Percentiles rank a stretch among this genome's conserved stretches.
Conservation (phyloP, 2,113 vertebrate species). For the Lipophrys pholis region DNA sequence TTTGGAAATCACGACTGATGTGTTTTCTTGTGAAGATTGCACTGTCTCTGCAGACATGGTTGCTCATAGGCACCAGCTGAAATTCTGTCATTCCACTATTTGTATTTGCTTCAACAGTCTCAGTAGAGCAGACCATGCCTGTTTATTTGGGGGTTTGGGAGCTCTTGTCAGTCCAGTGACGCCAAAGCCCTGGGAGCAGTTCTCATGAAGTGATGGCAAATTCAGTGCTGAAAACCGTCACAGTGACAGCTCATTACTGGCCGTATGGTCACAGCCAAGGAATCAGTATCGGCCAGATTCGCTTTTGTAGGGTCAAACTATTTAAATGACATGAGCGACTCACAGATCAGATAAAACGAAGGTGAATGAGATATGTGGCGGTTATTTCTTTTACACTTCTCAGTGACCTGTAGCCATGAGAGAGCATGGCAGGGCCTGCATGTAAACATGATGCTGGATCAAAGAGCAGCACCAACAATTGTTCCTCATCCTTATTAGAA, state of each 20-base stretch:
- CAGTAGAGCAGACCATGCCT: conserved; percentile 35
- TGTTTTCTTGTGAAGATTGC: conserved; percentile 41
- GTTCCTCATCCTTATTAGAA: no score
- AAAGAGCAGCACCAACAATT: background rate
- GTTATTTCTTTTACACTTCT: background rate
- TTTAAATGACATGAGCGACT: conserved; percentile 28
- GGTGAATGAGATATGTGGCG: background rate
- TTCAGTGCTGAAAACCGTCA: conserved; percentile 7
- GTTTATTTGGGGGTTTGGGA: conserved; percentile 63
- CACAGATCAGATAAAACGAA: conserved; percentile 2
- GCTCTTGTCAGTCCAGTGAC: conserved; percentile 53
- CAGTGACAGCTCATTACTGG: conserved; percentile 42
- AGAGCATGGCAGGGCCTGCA: background rate
- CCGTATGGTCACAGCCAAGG: conserved; percentile 6
- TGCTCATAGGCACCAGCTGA: conserved; percentile 39
- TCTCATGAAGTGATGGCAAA: conserved; percentile 59
- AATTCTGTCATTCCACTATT: conserved; percentile 54
- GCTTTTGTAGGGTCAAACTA: conserved; percentile 19
- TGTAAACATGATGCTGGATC: background rate
- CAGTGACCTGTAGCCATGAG: conserved; percentile 14
- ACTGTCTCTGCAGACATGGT: conserved; percentile 26
- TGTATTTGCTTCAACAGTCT: conserved; percentile 50
- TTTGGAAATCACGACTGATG: conserved; percentile 31
- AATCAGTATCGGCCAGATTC: conserved; percentile 1
- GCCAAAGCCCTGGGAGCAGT: conserved; percentile 53